phyloP scores from a whole-genome alignment of 1,140 invertebrate genomes.

The Eumaeus atala region DNA sequence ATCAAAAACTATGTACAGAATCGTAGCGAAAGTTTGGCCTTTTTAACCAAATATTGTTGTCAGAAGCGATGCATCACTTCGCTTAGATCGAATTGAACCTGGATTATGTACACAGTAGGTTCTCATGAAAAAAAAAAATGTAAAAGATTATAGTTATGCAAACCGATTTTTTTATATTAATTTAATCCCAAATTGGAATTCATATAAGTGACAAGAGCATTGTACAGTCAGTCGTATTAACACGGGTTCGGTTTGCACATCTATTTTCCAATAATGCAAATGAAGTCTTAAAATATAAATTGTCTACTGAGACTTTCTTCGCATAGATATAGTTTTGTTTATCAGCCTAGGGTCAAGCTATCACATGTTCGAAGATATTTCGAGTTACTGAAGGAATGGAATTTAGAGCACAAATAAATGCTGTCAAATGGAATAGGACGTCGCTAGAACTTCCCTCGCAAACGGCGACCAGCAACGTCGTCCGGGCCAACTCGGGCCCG shows the following conservation, averaged over 20 bases:
- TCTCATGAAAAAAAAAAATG: too few species aligned
- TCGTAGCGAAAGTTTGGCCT: neutral
- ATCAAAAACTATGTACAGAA: slow-evolving; percentile 1
- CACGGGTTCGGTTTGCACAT: too few species aligned
- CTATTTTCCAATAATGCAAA: too few species aligned
- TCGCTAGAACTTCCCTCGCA: neutral
- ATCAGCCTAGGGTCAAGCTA: slow-evolving; percentile 4
- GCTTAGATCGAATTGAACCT: neutral
- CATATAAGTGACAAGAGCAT: too few species aligned
- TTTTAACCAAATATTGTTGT: neutral
- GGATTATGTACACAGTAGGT: neutral
- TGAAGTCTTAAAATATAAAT: too few species aligned
- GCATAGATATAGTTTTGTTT: neutral
- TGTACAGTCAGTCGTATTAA: too few species aligned
- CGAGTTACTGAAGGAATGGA: slow-evolving; percentile 14
- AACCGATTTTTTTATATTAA: too few species aligned
- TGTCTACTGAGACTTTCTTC: too few species aligned
- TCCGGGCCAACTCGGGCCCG: neutral
- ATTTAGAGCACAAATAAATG: slow-evolving; percentile 13
- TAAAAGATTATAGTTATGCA: too few species aligned
- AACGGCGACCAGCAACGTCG: neutral
- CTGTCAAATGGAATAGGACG: slow-evolving; percentile 9
- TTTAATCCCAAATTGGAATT: too few species aligned
- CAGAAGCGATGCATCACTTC: slow-evolving; percentile 6
- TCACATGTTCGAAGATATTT: slow-evolving; percentile 4